Percentiles rank a stretch among this genome's conserved stretches.
These are phyloP conservation scores for Lepus timidus DNA, from an alignment of 2,113 vertebrate genomes.

Conservation along the genomic window DNA sequence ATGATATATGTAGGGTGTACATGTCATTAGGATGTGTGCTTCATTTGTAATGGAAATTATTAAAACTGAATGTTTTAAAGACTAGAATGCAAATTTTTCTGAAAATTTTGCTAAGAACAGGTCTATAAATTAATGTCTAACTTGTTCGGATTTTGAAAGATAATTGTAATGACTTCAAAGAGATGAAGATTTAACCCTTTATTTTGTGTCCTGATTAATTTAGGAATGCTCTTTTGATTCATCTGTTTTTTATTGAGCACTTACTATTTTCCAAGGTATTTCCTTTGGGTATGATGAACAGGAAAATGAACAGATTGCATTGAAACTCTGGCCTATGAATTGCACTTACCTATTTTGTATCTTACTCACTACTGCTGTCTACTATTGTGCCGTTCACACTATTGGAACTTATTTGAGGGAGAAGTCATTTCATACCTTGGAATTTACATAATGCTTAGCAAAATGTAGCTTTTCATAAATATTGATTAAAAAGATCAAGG, in stretches of 20 bases:
- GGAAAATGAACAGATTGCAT: not conserved
- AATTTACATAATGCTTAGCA: not conserved
- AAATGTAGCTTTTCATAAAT: slow-evolving; percentile 6
- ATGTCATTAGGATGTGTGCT: not conserved
- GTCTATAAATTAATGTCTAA: slow-evolving; percentile 24
- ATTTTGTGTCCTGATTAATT: not conserved
- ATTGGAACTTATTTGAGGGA: not conserved
- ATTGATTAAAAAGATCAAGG: slow-evolving; percentile 49
- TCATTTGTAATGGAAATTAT: slow-evolving; percentile 55
- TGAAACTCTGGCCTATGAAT: slow-evolving; percentile 7
- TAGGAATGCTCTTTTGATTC: slow-evolving; percentile 17
- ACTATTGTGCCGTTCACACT: not conserved
- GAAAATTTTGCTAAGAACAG: slow-evolving; percentile 47
- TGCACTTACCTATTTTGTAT: slow-evolving; percentile 5
- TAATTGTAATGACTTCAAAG: slow-evolving; percentile 33
- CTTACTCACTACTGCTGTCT: not conserved
- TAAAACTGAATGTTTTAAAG: not conserved
- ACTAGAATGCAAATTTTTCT: slow-evolving; percentile 22
- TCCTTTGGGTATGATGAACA: not conserved
- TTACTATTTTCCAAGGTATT: not conserved
- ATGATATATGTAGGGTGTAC: not conserved
- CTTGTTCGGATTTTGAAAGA: slow-evolving; percentile 51
- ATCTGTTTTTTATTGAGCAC: slow-evolving; percentile 9
- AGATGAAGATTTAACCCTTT: slow-evolving; percentile 2
- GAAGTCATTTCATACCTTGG: not conserved